Conservation (phyloP, 2,797 vertebrate species). For the Choloepus didactylus region DNA sequence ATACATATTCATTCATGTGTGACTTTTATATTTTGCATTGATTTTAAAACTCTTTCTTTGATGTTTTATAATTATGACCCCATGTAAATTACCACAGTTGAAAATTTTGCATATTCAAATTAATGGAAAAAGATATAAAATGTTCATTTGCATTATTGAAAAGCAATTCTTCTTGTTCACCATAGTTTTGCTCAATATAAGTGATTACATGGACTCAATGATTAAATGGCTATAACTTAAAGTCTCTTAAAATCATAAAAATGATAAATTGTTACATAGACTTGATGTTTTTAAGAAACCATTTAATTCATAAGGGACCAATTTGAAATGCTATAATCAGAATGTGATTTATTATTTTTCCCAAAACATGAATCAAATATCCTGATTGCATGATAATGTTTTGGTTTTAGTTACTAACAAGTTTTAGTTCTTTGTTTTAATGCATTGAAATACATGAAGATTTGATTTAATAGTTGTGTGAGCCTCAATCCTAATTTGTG, state of each 20-base stretch:
- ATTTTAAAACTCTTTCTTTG: conserved; percentile 85
- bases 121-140: conserved; percentile 82
- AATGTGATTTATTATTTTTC: conserved; percentile 72
- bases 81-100: conserved; percentile 83
- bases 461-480: conserved; percentile 72
- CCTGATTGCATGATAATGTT: conserved; percentile 68
- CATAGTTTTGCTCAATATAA: conserved; percentile 79
- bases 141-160: conserved; percentile 80
- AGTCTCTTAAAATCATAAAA: conserved; percentile 79
- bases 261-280: conserved; percentile 65
- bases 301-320: conserved; percentile 66
- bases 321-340: conserved; percentile 70
- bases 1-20: conserved; percentile 82
- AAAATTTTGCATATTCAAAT: conserved; percentile 81
- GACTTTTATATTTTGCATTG: conserved; percentile 83
- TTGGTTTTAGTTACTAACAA: conserved; percentile 54
- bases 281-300: conserved; percentile 66
- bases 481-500: conserved; percentile 64
- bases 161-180: conserved; percentile 80
- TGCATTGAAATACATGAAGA: conserved; percentile 66
- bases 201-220: conserved; percentile 60
- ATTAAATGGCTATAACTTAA: conserved; percentile 62
- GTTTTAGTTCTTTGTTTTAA: not conserved
- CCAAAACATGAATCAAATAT: conserved; percentile 74
- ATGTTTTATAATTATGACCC: conserved; percentile 84